A percentile compares a stretch with the other conserved stretches of the same genome.
phyloP scores from a whole-genome alignment of 1,140 invertebrate genomes.

The Lepeophtheirus salmonis region DNA sequence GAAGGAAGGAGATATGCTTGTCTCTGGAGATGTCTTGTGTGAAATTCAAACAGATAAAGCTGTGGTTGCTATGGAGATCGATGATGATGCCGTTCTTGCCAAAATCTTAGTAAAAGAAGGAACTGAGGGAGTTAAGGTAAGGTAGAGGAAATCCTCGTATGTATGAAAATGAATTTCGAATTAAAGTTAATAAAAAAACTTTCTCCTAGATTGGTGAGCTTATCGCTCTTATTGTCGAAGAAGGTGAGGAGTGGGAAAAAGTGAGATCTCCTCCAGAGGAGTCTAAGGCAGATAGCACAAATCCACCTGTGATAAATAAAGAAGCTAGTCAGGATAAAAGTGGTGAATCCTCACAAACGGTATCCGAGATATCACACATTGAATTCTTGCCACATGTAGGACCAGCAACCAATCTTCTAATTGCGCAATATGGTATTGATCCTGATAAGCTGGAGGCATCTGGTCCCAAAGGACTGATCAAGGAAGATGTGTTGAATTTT shows the following conservation, averaged over 20 bases:
- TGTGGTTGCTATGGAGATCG: constrained; percentile 36
- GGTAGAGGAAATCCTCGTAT: too few relatives aligned
- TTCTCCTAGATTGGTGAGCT: constrained; percentile 55
- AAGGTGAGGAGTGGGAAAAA: constrained; percentile 50
- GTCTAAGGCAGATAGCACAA: too few relatives aligned
- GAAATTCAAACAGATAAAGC: constrained; percentile 45
- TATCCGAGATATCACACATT: constrained; percentile 18
- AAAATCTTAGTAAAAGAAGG: constrained; percentile 33
- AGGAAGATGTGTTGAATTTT: constrained; percentile 41
- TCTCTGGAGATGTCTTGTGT: constrained; percentile 38
- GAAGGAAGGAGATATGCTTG: constrained; percentile 37
- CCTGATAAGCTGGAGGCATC: constrained; percentile 32
- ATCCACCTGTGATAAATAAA: too few relatives aligned
- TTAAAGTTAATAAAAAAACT: background rate
- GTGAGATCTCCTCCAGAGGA: constrained; percentile 38
- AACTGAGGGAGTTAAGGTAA: constrained; percentile 5
- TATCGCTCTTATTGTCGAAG: constrained; percentile 68
- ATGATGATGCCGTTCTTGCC: constrained; percentile 39
- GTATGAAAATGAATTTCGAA: background rate
- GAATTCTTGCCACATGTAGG: constrained; percentile 26
- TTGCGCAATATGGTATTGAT: constrained; percentile 39
- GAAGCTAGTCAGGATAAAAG: too few relatives aligned
- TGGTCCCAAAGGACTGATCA: constrained; percentile 39
- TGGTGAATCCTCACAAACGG: too few relatives aligned
- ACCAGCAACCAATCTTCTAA: constrained; percentile 39